Percentiles rank a stretch among this genome's conserved stretches.
Conservation (phyloP, 1,140 invertebrate species). For the Arctopsyche grandis region DNA sequence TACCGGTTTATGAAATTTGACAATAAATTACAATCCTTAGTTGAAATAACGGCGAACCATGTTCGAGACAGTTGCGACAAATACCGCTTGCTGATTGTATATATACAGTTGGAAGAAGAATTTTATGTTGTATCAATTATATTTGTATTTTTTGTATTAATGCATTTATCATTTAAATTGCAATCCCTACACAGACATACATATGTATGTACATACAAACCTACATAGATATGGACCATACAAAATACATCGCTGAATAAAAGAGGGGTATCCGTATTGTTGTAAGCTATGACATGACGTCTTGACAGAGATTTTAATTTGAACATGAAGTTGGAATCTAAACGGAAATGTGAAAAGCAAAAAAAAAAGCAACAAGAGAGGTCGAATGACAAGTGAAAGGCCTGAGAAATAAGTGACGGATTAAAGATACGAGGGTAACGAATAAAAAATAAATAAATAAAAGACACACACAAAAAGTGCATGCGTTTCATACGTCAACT, state of each 20-base stretch:
- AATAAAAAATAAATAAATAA: neutral
- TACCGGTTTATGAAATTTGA: no score
- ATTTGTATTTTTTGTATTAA: no score
- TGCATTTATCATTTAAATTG: no score
- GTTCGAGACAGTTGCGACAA: no score
- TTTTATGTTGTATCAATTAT: no score
- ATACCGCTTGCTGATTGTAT: no score
- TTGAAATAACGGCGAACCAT: no score
- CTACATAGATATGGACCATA: neutral
- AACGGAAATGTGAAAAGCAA: slow-evolving; percentile 20
- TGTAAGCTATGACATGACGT: slow-evolving; percentile 31
- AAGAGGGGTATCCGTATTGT: slow-evolving; percentile 19
- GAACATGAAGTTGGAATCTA: slow-evolving; percentile 32
- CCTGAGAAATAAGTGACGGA: slow-evolving; percentile 25
- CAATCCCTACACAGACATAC: neutral
- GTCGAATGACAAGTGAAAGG: slow-evolving; percentile 26
- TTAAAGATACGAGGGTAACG: neutral
- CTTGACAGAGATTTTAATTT: slow-evolving; percentile 45
- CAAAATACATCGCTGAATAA: neutral
- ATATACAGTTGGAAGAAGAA: no score
- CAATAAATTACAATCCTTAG: no score
- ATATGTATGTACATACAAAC: neutral
- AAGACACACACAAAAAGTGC: neutral
- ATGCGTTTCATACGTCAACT: neutral
- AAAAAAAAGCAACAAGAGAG: slow-evolving; percentile 16